A percentile compares a stretch with the other conserved stretches of the same genome.
Conservation (phyloP, 2,797 vertebrate genomes). For the Carduelis carduelis region DNA sequence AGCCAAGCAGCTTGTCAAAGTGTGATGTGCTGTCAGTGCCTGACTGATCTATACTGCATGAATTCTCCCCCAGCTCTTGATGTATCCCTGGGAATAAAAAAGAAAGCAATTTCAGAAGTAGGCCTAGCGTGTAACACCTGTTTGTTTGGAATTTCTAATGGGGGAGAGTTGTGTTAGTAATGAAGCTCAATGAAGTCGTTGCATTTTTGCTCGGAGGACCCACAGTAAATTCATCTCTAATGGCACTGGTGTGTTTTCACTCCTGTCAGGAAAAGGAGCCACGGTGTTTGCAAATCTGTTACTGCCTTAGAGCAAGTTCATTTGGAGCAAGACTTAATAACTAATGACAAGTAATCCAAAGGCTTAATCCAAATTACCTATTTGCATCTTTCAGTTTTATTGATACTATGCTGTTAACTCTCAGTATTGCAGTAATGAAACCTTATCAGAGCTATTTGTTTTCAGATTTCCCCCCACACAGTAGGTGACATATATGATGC, state of each 20-base stretch:
- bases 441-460: neutral
- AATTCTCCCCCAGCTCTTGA: slow-evolving; percentile 72
- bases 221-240: neutral
- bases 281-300: neutral
- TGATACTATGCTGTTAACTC: neutral
- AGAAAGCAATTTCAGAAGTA: slow-evolving; percentile 77
- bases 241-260: neutral
- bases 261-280: neutral
- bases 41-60: slow-evolving; percentile 84
- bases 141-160: slow-evolving; percentile 74
- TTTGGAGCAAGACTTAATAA: neutral
- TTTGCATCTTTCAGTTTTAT: slow-evolving; percentile 5
- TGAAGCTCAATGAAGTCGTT: neutral
- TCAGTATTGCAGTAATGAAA: neutral
- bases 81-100: slow-evolving; percentile 77
- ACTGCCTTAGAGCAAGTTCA: neutral
- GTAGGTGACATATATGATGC: neutral
- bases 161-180: neutral
- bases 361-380: neutral
- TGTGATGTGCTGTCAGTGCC: slow-evolving; percentile 78
- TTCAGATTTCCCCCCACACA: neutral
- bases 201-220: neutral
- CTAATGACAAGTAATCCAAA: neutral
- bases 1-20: slow-evolving; percentile 81
- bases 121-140: slow-evolving; percentile 70